Base-by-base conservation (phyloP, 64 coral and sea anemone species). In the Astreopora myriophthalma region DNA sequence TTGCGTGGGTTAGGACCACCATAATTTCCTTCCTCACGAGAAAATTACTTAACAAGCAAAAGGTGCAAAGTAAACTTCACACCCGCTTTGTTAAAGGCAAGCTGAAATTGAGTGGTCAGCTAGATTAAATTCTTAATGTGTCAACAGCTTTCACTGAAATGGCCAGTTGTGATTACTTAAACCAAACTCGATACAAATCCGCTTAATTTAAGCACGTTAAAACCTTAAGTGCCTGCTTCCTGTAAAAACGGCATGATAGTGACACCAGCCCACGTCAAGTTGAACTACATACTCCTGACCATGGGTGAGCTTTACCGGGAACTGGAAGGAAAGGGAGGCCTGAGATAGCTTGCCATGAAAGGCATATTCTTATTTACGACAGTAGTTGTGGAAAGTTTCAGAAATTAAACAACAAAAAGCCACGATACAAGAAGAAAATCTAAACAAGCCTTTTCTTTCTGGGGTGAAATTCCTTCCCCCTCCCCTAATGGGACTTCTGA, bases 201-300 rank as follows among this genome's bases (percentile, higher is more conserved):
- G 44, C 44, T 79, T 52, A 33, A 79, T 32, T 79, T 79, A 52
- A 55, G 48, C 13, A 57, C 25, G 0, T 24, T 79, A 55, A 79
- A 57, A 57, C 48, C 44, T 79, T 79, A 79, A 52, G 46, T 79
- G 46, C 3, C 44, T 79, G 44, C 8, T 79, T 79, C 75, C 75
- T 33, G 13, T 32, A 31, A 57, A 55, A 57, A 79, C 44, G 1
- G n/a, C n/a, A 48, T 48, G 40, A 76, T n/a, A 20, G 16, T 28
- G 23, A 23, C n/a, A 76, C 40, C 24, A 16, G 19, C 19, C 12
- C 20, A 10, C 24, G 61, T 26, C 23, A 19, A 55, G 51, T n/a
- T n/a, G n/a, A n/a, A n/a, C n/a, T n/a, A n/a, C n/a, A n/a, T n/a
- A n/a, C n/a, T n/a, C n/a, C n/a, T n/a, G n/a, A n/a, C n/a, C n/a